Evolutionary conservation across 2,113 vertebrate species (phyloP).

Genomic region (Chunga burmeisteri): DNA sequence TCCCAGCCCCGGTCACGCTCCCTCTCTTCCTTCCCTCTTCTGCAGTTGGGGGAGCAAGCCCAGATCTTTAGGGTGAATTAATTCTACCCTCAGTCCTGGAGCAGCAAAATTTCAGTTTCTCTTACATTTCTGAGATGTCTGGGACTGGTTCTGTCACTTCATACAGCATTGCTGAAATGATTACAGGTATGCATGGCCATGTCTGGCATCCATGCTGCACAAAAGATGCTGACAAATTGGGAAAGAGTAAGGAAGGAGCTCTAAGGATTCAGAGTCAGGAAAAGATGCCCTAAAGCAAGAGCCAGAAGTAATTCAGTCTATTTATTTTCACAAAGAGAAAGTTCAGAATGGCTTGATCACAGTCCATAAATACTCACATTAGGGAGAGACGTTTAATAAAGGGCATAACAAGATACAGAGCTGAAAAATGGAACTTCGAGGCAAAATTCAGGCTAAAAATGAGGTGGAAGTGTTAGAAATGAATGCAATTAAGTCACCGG

Average conservation of each 20-base stretch:
- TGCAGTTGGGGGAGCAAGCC: not conserved
- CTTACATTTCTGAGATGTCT: not conserved
- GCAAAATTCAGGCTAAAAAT: conserved; percentile 12
- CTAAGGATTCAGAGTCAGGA: not conserved
- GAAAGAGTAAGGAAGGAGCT: not conserved
- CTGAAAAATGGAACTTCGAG: not conserved
- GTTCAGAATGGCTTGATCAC: not conserved
- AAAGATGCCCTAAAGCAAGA: not conserved
- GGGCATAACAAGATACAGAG: not conserved
- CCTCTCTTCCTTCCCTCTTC: not conserved
- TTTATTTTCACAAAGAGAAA: not conserved
- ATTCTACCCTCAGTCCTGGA: not conserved
- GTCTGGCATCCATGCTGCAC: not conserved
- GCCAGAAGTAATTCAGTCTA: not conserved
- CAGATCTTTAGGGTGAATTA: not conserved
- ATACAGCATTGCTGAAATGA: not conserved
- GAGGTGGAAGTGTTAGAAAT: not conserved
- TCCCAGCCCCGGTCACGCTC: not conserved
- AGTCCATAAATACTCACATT: not conserved
- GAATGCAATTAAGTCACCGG: not conserved
- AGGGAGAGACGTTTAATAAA: conserved; percentile 16
- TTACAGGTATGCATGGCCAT: not conserved
- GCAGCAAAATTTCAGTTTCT: not conserved
- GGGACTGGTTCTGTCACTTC: not conserved
- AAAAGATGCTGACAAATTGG: not conserved